Evolutionary conservation across 2,113 vertebrate genomes (phyloP).

Genomic region (Urocolius indicus): DNA sequence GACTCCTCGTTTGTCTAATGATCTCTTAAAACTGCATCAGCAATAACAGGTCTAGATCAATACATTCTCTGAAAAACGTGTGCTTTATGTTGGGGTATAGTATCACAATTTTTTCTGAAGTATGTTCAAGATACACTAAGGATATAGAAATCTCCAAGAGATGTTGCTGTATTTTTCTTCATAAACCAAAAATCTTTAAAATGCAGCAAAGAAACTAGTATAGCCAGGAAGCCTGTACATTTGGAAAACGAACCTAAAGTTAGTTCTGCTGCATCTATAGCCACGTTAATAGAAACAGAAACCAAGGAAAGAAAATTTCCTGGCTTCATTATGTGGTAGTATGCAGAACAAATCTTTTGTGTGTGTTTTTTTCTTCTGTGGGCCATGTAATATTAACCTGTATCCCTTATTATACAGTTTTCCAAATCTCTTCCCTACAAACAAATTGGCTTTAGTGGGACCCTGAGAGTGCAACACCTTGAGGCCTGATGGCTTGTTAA

Average conservation of each 20-base stretch:
- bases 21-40: neutral
- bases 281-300: neutral
- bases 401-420: neutral
- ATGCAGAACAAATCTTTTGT: neutral
- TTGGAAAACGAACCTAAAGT: neutral
- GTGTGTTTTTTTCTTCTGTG: neutral
- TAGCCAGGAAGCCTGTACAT: neutral
- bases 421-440: neutral
- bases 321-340: neutral
- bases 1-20: neutral
- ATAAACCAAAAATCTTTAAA: neutral
- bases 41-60: neutral
- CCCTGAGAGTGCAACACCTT: neutral
- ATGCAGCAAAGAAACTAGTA: neutral
- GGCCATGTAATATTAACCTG: neutral
- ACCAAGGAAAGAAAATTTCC: neutral
- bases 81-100: neutral
- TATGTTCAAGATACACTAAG: accelerated
- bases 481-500: neutral
- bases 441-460: neutral
- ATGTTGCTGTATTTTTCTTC: neutral
- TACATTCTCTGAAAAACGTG: neutral
- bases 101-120: neutral
- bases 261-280: neutral
- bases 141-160: neutral